Conservation (phyloP, 2,797 vertebrate genomes). For the Nothura maculosa region DNA sequence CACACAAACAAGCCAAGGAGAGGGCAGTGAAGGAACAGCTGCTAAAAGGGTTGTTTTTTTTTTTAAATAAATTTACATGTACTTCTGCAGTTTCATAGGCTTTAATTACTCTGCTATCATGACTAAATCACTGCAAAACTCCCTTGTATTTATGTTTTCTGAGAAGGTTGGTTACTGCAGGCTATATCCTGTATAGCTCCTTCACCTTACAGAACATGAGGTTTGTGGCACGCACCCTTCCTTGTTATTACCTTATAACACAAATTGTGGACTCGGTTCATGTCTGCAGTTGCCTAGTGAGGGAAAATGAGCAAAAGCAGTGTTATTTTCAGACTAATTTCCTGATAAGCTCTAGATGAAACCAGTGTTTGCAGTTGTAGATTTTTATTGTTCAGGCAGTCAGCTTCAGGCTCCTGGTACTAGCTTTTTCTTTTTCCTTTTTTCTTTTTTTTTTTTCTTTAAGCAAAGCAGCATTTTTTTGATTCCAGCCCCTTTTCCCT, state of each 20-base stretch:
- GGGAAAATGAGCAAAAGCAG: neutral
- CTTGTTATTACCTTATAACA: neutral
- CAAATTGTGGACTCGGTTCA: slow-evolving; percentile 1
- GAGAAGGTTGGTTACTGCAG: neutral
- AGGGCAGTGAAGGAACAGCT: slow-evolving; percentile 53
- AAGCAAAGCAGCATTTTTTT: neutral
- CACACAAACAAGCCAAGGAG: neutral
- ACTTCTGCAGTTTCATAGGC: slow-evolving; percentile 48
- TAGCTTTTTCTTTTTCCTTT: neutral
- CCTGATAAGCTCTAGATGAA: neutral
- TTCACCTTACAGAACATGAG: neutral
- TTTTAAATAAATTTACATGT: neutral
- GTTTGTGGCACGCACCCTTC: neutral
- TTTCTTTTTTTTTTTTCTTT: neutral
- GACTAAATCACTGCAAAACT: slow-evolving; percentile 32
- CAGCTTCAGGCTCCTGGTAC: neutral
- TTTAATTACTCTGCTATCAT: slow-evolving; percentile 37
- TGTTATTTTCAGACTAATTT: neutral
- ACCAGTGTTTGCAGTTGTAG: neutral
- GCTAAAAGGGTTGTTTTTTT: neutral
- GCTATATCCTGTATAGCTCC: neutral
- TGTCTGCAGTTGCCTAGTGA: neutral
- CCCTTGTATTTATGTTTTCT: neutral
- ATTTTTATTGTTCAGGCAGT: neutral
- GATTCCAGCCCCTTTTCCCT: neutral